Evolutionary conservation across 2,797 vertebrate genomes (phyloP).

Genomic region (Falco peregrinus): DNA sequence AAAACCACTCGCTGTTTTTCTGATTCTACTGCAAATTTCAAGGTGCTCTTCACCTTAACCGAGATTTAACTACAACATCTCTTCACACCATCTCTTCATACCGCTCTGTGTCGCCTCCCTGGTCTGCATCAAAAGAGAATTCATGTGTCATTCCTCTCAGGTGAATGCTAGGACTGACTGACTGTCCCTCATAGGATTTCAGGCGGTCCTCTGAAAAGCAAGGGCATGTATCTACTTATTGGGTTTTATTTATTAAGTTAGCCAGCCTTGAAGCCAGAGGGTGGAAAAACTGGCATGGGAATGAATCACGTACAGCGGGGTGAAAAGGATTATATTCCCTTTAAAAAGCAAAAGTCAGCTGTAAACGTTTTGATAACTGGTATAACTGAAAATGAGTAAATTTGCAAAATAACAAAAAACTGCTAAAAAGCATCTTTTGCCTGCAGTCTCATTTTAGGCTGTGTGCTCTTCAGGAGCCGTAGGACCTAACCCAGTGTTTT

Average conservation of each 20-base stretch:
- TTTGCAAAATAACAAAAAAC: neutral
- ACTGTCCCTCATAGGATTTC: neutral
- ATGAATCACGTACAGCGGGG: fast-evolving
- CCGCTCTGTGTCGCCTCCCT: neutral
- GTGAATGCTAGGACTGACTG: neutral
- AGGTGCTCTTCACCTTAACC: neutral
- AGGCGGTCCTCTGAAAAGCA: neutral
- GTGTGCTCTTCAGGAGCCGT: neutral
- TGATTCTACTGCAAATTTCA: neutral
- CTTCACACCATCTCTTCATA: neutral
- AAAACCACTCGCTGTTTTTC: neutral
- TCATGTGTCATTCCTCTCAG: fast-evolving
- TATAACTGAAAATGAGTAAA: neutral
- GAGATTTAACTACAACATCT: neutral
- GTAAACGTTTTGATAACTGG: neutral
- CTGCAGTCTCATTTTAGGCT: neutral
- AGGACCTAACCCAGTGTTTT: neutral
- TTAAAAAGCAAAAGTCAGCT: neutral
- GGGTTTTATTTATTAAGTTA: neutral
- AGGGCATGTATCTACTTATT: neutral
- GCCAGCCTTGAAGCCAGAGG: neutral
- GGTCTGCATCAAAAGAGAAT: neutral
- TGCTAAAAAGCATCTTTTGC: neutral
- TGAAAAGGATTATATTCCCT: neutral
- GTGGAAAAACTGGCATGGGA: neutral